A percentile compares a stretch with the other conserved stretches of the same genome.
These are phyloP conservation scores for Steromphala cineraria DNA, from an alignment of 2,888 invertebrate genomes.

Conservation along the genomic window DNA sequence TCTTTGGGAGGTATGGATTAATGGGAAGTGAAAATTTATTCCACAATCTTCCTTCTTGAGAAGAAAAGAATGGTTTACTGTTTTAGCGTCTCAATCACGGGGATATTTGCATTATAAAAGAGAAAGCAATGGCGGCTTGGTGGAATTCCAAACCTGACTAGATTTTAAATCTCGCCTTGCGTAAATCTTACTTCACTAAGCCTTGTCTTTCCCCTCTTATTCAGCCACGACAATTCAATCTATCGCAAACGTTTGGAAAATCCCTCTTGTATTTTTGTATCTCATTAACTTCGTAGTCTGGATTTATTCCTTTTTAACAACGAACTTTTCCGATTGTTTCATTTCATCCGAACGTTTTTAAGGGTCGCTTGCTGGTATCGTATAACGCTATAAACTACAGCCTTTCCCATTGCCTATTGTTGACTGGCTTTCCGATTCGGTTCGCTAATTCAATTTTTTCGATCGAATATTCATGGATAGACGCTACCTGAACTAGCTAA, in stretches of 20 bases:
- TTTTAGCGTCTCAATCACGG: not conserved
- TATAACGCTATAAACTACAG: not conserved
- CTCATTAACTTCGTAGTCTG: not conserved
- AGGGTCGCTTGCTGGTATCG: not conserved
- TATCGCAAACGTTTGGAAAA: not conserved
- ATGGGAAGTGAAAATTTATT: not conserved
- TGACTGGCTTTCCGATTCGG: not conserved
- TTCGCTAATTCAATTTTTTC: not conserved
- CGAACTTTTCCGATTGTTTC: not conserved
- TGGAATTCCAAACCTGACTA: not conserved
- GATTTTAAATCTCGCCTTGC: not conserved
- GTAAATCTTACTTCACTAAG: slow-evolving; percentile 1
- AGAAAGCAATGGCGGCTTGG: not conserved
- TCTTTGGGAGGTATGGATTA: not conserved
- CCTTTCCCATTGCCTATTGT: not conserved
- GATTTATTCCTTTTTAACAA: slow-evolving; percentile 8
- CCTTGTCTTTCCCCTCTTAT: not conserved
- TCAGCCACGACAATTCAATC: not conserved
- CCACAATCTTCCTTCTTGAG: not conserved
- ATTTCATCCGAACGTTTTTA: not conserved
- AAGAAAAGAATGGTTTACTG: not conserved
- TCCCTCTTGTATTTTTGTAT: not conserved
- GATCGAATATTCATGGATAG: slow-evolving; percentile 1
- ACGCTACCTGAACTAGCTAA: not conserved
- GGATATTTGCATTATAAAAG: slow-evolving; percentile 3